A percentile compares a stretch with the other conserved stretches of the same genome.
phyloP scores from a whole-genome alignment of 2,888 invertebrate species.

The Andrena trimmerana region DNA sequence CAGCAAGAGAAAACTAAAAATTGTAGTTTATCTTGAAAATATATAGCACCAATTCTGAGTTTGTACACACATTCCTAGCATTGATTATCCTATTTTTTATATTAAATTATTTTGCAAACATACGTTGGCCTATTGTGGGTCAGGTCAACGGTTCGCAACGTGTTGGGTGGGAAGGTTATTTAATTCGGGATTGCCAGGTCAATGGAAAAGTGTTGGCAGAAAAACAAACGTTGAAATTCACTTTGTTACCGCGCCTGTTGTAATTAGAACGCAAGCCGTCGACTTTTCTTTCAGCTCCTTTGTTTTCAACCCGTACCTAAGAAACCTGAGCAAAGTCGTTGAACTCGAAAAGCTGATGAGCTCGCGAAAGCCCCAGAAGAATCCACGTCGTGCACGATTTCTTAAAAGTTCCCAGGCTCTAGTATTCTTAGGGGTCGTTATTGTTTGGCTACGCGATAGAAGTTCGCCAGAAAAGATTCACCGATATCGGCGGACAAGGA shows the following conservation, averaged over 20 bases:
- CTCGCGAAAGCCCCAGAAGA: constrained; percentile 45
- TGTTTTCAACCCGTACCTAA: constrained; percentile 56
- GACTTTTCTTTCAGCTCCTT: constrained; percentile 55
- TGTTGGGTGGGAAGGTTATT: constrained; percentile 21
- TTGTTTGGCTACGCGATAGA: constrained; percentile 26
- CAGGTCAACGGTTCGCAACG: background rate
- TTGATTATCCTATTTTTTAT: background rate
- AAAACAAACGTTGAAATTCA: constrained; percentile 63
- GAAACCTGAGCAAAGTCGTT: constrained; percentile 52
- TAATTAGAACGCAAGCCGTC: constrained; percentile 66
- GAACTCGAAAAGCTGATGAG: constrained; percentile 54
- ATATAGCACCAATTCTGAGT: background rate
- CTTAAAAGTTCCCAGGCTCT: constrained; percentile 21
- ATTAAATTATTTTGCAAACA: background rate
- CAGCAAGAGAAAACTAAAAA: background rate
- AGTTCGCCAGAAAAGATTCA: constrained; percentile 9
- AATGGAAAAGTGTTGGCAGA: constrained; percentile 33
- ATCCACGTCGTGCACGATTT: constrained; percentile 38
- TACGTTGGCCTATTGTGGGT: background rate
- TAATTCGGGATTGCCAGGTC: constrained; percentile 44
- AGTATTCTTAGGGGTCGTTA: constrained; percentile 25
- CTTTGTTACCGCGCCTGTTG: constrained; percentile 65
- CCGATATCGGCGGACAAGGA: constrained; percentile 3
- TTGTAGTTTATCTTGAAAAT: too few species aligned
- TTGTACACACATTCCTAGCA: background rate